Evolutionary conservation across 1,140 invertebrate genomes (phyloP), one percentile per base, ranked within the genome.

Genomic region (Holcopasites calliopsidis): DNA sequence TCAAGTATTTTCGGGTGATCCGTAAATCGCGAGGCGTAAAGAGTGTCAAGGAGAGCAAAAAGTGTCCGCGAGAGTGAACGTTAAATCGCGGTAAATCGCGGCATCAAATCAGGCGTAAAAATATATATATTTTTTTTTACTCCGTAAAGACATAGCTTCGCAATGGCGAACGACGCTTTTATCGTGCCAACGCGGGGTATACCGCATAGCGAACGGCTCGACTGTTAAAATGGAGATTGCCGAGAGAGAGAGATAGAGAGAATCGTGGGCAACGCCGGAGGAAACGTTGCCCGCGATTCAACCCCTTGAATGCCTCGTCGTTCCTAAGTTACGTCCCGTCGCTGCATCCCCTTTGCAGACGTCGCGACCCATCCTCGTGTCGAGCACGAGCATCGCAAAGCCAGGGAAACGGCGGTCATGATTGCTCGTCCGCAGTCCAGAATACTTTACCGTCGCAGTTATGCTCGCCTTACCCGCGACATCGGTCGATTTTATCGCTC

Each of bases 381-480:
- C 49, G 68, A 66, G 58, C 61, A 68, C 40, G 66, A 31, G 21
- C 21, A 55, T 65, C 55, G 73, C 40, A 70, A 82, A 55, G 58
- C 62, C 57, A 61, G 55, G 73, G 62, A 64, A 86, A 86, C 76
- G 76, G 76, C 80, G 55, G 66, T 57, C 72, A 47, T 81, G 77
- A 80, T 86, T 80, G 79, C 77, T 73, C 78, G 79, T 83, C 82
- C 77, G 61, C 84, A 79, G 84, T 86, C 81, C 76, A 49, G 54
- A 58, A 81, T 76, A 77, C 77, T 84, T 76, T 61, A 78, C 57
- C 33, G 16, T 28, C 10, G 4, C 55, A 38, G n/a, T 68, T 21
- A 60, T 31, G 38, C 49, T 18, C 21, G 18, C 23, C 21, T 38
- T 64, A 38, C n/a, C 26, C 28, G 16, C 35, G 18, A n/a, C 16